phyloP scores from a whole-genome alignment of 2,888 invertebrate species.

The Serrognathus titanus region DNA sequence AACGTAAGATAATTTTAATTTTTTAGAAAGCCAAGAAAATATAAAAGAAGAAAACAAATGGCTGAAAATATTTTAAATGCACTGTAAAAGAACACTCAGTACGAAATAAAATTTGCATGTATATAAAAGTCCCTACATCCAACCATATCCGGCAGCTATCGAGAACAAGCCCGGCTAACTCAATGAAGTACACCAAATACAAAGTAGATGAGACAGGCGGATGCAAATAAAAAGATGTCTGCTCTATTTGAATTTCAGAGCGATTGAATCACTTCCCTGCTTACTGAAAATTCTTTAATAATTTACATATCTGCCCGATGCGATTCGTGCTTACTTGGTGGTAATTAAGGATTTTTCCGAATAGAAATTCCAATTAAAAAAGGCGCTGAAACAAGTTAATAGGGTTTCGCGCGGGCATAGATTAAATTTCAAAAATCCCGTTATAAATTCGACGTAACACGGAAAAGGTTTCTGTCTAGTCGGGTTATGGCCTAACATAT shows the following conservation, averaged over 20 bases:
- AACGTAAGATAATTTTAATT: too few species aligned
- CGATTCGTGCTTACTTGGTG: too few species aligned
- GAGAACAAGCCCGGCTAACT: constrained; percentile 38
- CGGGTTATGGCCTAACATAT: background rate
- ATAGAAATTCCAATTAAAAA: too few species aligned
- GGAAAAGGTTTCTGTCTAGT: constrained; percentile 2
- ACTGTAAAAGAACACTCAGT: constrained; percentile 3
- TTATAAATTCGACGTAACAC: background rate
- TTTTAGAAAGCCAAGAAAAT: too few species aligned
- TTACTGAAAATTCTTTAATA: constrained; percentile 8
- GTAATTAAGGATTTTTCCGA: too few species aligned
- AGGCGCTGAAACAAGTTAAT: too few species aligned
- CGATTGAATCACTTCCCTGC: constrained; percentile 39
- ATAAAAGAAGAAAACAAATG: background rate
- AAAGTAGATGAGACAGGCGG: constrained; percentile 45
- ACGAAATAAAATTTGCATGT: constrained; percentile 12
- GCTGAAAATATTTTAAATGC: background rate
- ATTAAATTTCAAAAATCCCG: constrained; percentile 1
- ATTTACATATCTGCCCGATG: constrained; percentile 10
- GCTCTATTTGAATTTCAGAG: constrained; percentile 43
- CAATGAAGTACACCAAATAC: constrained; percentile 45
- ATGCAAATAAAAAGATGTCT: constrained; percentile 44
- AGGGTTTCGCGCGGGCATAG: background rate
- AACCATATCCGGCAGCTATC: constrained; percentile 29
- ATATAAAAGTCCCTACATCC: constrained; percentile 19